Evolutionary conservation across 2,888 invertebrate species (phyloP).

Genomic region (Heteromyza rotundicornis): DNA sequence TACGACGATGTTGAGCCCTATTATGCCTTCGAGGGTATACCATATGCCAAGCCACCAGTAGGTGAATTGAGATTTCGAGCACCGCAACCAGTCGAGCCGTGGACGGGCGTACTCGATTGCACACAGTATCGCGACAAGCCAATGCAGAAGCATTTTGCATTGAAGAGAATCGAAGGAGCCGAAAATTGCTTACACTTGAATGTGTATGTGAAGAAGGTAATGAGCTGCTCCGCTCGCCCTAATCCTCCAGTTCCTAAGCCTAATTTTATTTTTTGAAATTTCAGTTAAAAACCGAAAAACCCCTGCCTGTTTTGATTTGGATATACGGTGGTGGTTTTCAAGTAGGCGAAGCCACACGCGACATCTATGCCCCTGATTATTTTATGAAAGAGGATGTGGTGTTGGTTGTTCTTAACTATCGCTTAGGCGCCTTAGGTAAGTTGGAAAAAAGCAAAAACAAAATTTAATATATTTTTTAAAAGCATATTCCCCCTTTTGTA

Average conservation of each 20-base stretch:
- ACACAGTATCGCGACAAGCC: slow-evolving; percentile 50
- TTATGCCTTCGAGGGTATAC: slow-evolving; percentile 57
- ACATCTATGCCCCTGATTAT: slow-evolving; percentile 62
- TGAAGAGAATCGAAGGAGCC: slow-evolving; percentile 56
- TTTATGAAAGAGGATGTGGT: slow-evolving; percentile 63
- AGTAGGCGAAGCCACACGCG: slow-evolving; percentile 60
- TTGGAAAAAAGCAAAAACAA: too few species aligned
- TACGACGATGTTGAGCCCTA: slow-evolving; percentile 46
- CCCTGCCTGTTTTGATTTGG: slow-evolving; percentile 63
- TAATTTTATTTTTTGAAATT: slow-evolving; percentile 7
- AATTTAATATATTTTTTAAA: neutral
- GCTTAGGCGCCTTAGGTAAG: slow-evolving; percentile 63
- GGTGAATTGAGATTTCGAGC: slow-evolving; percentile 58
- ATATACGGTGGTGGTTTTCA: slow-evolving; percentile 65
- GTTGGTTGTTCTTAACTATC: slow-evolving; percentile 62
- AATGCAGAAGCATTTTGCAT: slow-evolving; percentile 51
- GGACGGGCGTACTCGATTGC: slow-evolving; percentile 62
- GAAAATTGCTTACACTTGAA: slow-evolving; percentile 67
- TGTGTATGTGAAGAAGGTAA: slow-evolving; percentile 55
- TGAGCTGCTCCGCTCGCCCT: too few species aligned
- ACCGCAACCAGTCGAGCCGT: slow-evolving; percentile 60
- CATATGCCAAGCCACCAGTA: slow-evolving; percentile 58
- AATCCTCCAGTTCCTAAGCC: neutral
- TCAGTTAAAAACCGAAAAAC: slow-evolving; percentile 35
- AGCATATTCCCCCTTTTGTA: slow-evolving; percentile 33